phyloP scores from a whole-genome alignment of 2,888 invertebrate genomes.

The Andrena marginata region DNA sequence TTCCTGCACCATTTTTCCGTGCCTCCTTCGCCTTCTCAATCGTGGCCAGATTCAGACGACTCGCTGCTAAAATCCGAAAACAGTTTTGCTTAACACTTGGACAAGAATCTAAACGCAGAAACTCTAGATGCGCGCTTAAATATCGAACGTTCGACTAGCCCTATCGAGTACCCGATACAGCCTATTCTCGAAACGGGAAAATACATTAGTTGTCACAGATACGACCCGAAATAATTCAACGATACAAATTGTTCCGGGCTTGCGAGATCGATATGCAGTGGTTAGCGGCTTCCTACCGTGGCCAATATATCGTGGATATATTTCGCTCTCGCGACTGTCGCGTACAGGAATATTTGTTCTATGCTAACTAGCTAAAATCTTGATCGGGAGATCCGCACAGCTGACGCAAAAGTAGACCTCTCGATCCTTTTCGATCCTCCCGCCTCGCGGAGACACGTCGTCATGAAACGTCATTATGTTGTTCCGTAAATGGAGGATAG shows the following conservation, averaged over 20 bases:
- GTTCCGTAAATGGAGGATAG: too few relatives aligned
- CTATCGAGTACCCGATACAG: not conserved
- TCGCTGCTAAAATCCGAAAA: too few relatives aligned
- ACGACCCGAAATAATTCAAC: conserved; percentile 67
- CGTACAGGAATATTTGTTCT: conserved; percentile 12
- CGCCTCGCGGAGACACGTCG: too few relatives aligned
- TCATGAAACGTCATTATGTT: too few relatives aligned
- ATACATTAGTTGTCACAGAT: conserved; percentile 56
- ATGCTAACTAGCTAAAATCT: too few relatives aligned
- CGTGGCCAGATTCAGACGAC: not conserved
- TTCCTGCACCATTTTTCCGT: not conserved
- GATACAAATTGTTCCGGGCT: conserved; percentile 68
- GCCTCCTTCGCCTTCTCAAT: not conserved
- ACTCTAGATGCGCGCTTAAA: not conserved
- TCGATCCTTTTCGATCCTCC: too few relatives aligned
- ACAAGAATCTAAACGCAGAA: not conserved
- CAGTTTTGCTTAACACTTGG: too few relatives aligned
- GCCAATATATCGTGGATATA: conserved; percentile 52
- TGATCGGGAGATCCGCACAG: not conserved
- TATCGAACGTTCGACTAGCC: not conserved
- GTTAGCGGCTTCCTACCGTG: conserved; percentile 35
- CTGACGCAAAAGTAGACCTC: too few relatives aligned
- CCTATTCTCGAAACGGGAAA: conserved; percentile 13
- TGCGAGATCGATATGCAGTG: conserved; percentile 61
- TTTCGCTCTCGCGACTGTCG: conserved; percentile 20